Percentiles rank a stretch among this genome's conserved stretches.
These are phyloP conservation scores for Benthosema pterotum DNA, from an alignment of 2,797 vertebrate genomes.

Conservation along the genomic window DNA sequence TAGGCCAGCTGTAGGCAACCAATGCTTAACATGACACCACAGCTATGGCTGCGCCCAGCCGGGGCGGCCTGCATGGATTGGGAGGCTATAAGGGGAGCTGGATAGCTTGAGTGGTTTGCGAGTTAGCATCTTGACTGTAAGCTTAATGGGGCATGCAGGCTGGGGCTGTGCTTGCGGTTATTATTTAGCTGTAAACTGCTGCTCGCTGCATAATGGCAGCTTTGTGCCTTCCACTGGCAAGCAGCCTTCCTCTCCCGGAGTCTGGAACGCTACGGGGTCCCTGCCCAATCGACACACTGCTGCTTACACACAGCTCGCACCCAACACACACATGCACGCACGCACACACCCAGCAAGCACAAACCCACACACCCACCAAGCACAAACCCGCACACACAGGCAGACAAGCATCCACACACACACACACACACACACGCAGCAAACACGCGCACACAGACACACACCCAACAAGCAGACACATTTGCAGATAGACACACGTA, in stretches of 20 bases:
- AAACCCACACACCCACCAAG: conserved; percentile 11
- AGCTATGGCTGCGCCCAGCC: no score
- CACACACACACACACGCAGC: conserved; percentile 3
- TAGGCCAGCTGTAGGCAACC: no score
- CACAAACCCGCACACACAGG: background rate
- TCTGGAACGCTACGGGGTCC: conserved; percentile 55
- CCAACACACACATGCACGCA: conserved; percentile 38
- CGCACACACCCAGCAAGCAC: conserved; percentile 30
- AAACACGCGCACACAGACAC: background rate
- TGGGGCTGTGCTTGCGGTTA: background rate
- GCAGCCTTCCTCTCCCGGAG: conserved; percentile 49
- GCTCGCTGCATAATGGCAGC: conserved; percentile 73
- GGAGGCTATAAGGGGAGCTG: no score
- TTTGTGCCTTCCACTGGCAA: conserved; percentile 75
- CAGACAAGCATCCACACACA: background rate
- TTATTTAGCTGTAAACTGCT: conserved; percentile 49
- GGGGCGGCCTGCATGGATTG: no score
- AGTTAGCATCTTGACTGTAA: no score
- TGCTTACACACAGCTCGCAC: conserved; percentile 43
- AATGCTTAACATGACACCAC: no score
- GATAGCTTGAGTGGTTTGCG: no score
- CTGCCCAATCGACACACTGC: conserved; percentile 51
- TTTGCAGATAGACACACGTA: background rate
- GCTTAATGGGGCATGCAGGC: conserved; percentile 5
- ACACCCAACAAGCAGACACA: background rate